Base-by-base conservation (phyloP, 1,140 invertebrate genomes). In the Pectinophora gossypiella region DNA sequence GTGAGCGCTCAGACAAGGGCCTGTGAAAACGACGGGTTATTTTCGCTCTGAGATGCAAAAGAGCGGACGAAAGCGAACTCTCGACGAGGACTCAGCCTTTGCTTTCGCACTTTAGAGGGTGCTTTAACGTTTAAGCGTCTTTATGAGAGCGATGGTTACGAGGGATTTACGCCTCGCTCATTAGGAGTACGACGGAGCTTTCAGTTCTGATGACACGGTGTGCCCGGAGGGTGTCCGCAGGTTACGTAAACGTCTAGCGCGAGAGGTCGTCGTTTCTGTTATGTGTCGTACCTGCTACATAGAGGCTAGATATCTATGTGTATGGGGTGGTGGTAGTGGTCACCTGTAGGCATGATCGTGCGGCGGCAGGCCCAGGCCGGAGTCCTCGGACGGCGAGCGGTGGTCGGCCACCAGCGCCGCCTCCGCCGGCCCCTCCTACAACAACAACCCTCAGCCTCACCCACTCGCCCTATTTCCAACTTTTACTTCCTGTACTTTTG, bases 301-400 rank as follows among this genome's bases (percentile, higher is more conserved):
- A 18, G 12, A n/a, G 3, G 9, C 5, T 44, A 44, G 18, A 5
- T 44, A 32, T 36, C 3, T 32, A 16, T 48, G 47, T 27, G 9
- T 54, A 27, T 10, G 18, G 12, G n/a, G 12, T 48, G 52, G 53
- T 57, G 46, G 22, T n/a, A 32, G 35, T 20, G 19, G 53, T 83
- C 73, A 88, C 89, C 89, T 90, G 82, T 84, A 88, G 68, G 80
- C 87, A 88, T 91, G 88, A 82, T 93, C 91, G 85, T 90, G 89
- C 82, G 92, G 91, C 77, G 92, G 92, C 77, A 94, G 90, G 75
- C 94, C 94, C 72, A 95, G 91, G 67, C 94, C 94, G 81, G 93
- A 94, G 90, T 95, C 94, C 85, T 95, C 94, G 79, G 93, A 95
- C 44, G 94, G 94, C 49, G 94, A 94, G 71, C 93, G 91, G 87